Percentiles rank a stretch among this genome's conserved stretches.
Conservation (phyloP, 2,888 invertebrate genomes). For the Macaria liturata region DNA sequence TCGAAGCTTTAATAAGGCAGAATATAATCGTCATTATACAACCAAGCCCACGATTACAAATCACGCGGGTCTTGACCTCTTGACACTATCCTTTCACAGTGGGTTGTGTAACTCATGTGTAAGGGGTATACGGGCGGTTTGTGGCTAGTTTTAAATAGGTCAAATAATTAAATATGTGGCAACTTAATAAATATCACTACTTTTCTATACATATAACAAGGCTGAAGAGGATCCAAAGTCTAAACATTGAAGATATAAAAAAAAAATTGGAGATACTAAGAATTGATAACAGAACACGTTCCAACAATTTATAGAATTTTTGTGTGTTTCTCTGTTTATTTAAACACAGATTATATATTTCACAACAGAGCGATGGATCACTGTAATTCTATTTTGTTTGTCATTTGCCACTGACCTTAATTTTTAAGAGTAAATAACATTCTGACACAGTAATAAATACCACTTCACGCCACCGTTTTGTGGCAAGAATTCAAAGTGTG, state of each 20-base stretch:
- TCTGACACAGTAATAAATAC: neutral
- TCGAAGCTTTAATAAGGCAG: neutral
- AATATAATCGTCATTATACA: constrained; percentile 1
- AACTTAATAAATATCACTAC: neutral
- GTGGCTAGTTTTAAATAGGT: neutral
- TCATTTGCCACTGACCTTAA: too few relatives aligned
- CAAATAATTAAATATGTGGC: neutral
- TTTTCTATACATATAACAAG: neutral
- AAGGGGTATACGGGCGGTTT: neutral
- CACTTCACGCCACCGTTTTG: neutral
- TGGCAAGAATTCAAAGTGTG: neutral
- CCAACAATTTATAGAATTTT: too few relatives aligned
- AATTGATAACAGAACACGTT: too few relatives aligned
- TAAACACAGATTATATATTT: too few relatives aligned
- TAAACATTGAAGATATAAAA: too few relatives aligned
- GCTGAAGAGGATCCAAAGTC: neutral
- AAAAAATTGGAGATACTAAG: too few relatives aligned
- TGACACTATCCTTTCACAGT: constrained; percentile 13
- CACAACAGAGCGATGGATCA: too few relatives aligned
- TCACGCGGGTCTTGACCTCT: constrained; percentile 7
- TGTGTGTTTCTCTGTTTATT: too few relatives aligned
- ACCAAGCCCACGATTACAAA: constrained; percentile 2
- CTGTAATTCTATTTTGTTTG: too few relatives aligned
- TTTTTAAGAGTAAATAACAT: too few relatives aligned
- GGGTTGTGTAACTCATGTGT: constrained; percentile 7